phyloP scores from a whole-genome alignment of 2,113 vertebrate genomes.

The Eudyptes chrysolophus region DNA sequence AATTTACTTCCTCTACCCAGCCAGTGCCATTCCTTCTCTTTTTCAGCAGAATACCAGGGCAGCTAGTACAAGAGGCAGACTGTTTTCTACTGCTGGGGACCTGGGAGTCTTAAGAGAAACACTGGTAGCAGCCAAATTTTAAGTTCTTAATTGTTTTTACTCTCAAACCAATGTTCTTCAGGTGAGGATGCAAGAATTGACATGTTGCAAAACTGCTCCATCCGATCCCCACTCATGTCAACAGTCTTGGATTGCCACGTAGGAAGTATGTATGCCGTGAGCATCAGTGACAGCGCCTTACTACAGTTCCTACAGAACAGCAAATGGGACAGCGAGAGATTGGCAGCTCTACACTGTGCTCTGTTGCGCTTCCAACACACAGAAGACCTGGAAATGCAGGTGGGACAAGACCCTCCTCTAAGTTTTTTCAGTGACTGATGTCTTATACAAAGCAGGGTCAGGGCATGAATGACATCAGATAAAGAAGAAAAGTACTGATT shows the following conservation, averaged over 20 bases:
- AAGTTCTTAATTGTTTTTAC: neutral
- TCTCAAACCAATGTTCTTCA: slow-evolving; percentile 11
- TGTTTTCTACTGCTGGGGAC: neutral
- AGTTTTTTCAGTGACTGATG: neutral
- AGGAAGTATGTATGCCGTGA: slow-evolving; percentile 74
- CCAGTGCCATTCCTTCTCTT: neutral
- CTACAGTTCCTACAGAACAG: slow-evolving; percentile 75
- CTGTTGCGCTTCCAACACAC: slow-evolving; percentile 71
- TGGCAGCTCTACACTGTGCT: slow-evolving; percentile 87
- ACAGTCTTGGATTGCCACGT: slow-evolving; percentile 73
- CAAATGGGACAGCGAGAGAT: slow-evolving; percentile 74
- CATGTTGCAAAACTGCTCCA: slow-evolving; percentile 11
- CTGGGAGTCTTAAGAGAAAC: neutral
- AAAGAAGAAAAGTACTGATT: neutral
- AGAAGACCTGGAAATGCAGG: slow-evolving; percentile 70
- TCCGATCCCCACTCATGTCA: slow-evolving; percentile 54
- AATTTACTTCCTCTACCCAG: neutral
- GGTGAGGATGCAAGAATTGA: slow-evolving; percentile 69
- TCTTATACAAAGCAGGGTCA: neutral
- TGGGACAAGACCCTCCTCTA: neutral
- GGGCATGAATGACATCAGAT: neutral
- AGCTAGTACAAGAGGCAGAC: neutral
- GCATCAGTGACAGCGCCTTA: slow-evolving; percentile 73
- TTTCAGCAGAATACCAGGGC: neutral
- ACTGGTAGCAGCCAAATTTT: neutral